Evolutionary conservation across 2,888 invertebrate genomes (phyloP).

Genomic region (Mimas tiliae): DNA sequence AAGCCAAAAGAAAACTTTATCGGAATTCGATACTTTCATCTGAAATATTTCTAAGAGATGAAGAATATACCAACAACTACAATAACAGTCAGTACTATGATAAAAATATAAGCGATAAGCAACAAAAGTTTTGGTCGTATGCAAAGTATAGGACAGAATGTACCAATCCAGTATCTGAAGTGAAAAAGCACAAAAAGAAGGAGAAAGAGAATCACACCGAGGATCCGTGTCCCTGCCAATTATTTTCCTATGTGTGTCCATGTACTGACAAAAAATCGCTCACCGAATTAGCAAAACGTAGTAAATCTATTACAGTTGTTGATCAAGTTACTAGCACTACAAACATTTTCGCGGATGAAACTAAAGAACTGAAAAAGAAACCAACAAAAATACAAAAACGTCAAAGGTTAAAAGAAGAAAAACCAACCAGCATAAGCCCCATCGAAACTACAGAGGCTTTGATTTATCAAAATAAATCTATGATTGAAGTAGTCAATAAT

Average conservation of each 20-base stretch:
- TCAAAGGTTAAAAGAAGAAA: conserved; percentile 46
- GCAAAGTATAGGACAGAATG: conserved; percentile 66
- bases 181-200: conserved; percentile 58
- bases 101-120: conserved; percentile 46
- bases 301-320: conserved; percentile 45
- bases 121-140: conserved; percentile 67
- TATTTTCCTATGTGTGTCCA: conserved; percentile 70
- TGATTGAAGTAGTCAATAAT: conserved; percentile 34
- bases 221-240: conserved; percentile 70
- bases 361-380: conserved; percentile 9
- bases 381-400: conserved; percentile 43
- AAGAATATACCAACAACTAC: conserved; percentile 41
- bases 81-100: conserved; percentile 40
- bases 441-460: conserved; percentile 40
- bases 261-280: conserved; percentile 61
- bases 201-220: conserved; percentile 55
- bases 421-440: conserved; percentile 50
- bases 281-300: conserved; percentile 53
- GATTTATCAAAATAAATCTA: conserved; percentile 40
- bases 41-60: conserved; percentile 63
- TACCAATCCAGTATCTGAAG: conserved; percentile 56
- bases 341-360: conserved; percentile 39
- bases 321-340: conserved; percentile 55
- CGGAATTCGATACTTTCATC: conserved; percentile 54
- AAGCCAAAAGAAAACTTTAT: conserved; percentile 46